phyloP scores from a whole-genome alignment of 2,797 vertebrate genomes.

The Rhinichthys osculus region DNA sequence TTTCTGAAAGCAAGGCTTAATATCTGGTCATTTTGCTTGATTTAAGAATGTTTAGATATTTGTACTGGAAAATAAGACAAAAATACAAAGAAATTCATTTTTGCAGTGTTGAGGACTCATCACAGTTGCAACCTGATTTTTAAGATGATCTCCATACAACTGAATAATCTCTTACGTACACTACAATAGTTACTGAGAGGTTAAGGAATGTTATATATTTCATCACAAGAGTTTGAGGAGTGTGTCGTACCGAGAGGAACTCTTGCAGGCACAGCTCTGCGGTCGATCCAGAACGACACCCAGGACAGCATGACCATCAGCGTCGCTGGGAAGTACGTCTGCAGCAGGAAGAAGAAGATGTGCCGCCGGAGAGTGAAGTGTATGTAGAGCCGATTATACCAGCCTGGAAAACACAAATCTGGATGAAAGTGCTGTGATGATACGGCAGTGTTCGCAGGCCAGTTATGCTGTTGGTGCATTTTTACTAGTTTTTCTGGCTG shows the following conservation, averaged over 20 bases:
- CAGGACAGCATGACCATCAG: conserved; percentile 98
- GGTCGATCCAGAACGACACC: conserved; percentile 99
- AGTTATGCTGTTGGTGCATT: not conserved
- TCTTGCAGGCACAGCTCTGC: conserved; percentile 92
- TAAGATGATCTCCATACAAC: not conserved
- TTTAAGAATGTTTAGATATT: too few species aligned
- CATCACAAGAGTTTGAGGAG: not conserved
- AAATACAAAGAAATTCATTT: too few species aligned
- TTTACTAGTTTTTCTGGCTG: not conserved
- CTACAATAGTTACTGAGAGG: not conserved
- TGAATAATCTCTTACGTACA: not conserved
- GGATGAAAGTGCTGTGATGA: not conserved
- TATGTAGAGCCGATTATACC: conserved; percentile 98
- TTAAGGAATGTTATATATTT: not conserved
- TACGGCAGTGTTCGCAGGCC: not conserved
- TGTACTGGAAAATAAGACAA: too few species aligned
- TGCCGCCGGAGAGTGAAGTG: conserved; percentile 94
- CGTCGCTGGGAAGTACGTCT: conserved; percentile 95
- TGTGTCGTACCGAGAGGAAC: conserved; percentile 86
- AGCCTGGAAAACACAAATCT: conserved; percentile 78
- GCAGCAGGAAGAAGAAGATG: conserved; percentile 98
- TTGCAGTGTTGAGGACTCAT: too few species aligned
- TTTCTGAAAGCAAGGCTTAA: not conserved
- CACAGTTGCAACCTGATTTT: not conserved
- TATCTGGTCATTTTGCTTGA: too few species aligned